Evolutionary conservation across 1,140 invertebrate genomes (phyloP), one percentile per base, ranked within the genome.

Genomic region (Zophobas morio): DNA sequence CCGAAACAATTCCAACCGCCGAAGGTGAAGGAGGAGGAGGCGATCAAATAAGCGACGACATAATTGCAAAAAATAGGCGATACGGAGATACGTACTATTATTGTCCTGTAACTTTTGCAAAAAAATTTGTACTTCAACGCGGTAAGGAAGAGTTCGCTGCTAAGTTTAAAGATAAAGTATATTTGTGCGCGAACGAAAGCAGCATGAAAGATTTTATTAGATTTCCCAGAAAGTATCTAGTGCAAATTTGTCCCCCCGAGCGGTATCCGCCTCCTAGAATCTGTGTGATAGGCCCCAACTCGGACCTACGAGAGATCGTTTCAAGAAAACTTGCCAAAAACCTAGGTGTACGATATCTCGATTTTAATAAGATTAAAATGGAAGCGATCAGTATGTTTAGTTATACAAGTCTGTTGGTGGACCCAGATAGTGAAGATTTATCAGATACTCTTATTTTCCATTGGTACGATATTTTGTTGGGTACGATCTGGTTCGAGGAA

Each of bases 1-100:
- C 63, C 32, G 32, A 79, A 46, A 36, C 39, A n/a, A 77, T 78
- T 2, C 79, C 83, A 73, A 78, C 76, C n/a, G 33, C 57, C 54
- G 82, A 86, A 34, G 84, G 84, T 39, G 86, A 84, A 72, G 71
- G 74, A 33, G 83, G 84, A 74, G 79, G 75, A 51, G 76, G 81
- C 63, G 83, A 84, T 8, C 79, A 84, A 51, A 83, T 84, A 78
- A 77, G 84, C 60, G 84, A 83, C 53, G 81, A 80, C 34, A 6
- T 80, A 0, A 84, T 86, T 76, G 85, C 88, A 71, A 83, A 86
- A 53, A 82, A 86, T 71, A 80, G 84, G 70, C 83, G 84, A 57
- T 86, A 89, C 34, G 88, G 89, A n/a, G 89, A 91, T 81, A 90
- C 88, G 2, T 85, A 82, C 75, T 56, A 86, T 74, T 91, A 88